Evolutionary conservation across 2,797 vertebrate genomes (phyloP).

Genomic region (Tinamus major): DNA sequence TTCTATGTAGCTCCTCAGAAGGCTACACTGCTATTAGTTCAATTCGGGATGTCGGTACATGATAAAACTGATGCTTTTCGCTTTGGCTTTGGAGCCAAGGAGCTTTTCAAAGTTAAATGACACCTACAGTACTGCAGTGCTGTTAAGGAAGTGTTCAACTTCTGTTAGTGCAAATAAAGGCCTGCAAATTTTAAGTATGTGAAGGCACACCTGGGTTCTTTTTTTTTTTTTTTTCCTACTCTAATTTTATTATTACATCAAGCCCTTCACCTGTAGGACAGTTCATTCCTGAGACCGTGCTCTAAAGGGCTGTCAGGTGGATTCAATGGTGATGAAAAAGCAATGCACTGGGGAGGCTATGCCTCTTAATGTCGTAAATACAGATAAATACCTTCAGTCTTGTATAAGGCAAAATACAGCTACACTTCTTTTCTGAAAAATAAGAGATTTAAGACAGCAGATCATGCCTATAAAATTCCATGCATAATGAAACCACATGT

Average conservation of each 20-base stretch:
- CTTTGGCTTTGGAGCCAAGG: background rate
- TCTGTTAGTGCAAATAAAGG: background rate
- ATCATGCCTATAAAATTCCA: constrained; percentile 14
- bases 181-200: background rate
- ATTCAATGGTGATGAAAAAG: background rate
- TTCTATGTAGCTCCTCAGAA: background rate
- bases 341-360: background rate
- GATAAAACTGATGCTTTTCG: background rate
- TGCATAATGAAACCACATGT: constrained; percentile 16
- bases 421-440: constrained; percentile 13
- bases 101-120: background rate
- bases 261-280: background rate
- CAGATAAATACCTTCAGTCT: background rate
- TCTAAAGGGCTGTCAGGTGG: background rate
- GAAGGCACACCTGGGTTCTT: background rate
- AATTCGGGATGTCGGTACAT: background rate
- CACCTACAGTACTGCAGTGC: background rate
- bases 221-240: background rate
- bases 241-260: background rate
- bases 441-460: constrained; percentile 4
- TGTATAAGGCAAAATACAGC: background rate
- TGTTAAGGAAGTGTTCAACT: background rate
- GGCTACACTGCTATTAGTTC: background rate
- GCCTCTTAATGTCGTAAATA: background rate
- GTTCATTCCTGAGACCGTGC: background rate